phyloP scores from a whole-genome alignment of 1,140 invertebrate genomes.

The Heterodera schachtii region DNA sequence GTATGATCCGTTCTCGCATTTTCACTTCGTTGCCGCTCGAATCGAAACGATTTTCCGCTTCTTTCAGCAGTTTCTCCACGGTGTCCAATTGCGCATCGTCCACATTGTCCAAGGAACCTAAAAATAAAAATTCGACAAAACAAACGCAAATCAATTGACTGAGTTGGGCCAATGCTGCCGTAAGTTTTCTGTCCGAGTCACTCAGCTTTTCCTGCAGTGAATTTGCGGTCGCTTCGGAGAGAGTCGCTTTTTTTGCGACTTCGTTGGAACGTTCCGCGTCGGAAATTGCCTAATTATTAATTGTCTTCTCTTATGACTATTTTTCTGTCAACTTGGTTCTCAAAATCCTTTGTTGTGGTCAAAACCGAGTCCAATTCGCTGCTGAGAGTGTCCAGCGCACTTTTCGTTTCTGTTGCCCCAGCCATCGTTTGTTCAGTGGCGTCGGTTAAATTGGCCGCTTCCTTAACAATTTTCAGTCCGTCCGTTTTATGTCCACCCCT shows the following conservation, averaged over 20 bases:
- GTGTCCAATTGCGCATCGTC: conserved; percentile 59
- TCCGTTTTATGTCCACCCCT: neutral
- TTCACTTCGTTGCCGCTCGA: conserved; percentile 37
- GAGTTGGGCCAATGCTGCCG: conserved; percentile 38
- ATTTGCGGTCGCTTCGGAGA: conserved; percentile 45
- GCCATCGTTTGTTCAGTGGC: conserved; percentile 35
- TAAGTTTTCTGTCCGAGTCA: conserved; percentile 44
- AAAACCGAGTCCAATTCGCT: conserved; percentile 33
- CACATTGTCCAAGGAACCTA: conserved; percentile 64
- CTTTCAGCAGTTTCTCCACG: conserved; percentile 55
- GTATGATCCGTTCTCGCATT: conserved; percentile 51
- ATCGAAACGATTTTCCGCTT: conserved; percentile 50
- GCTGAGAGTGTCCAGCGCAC: conserved; percentile 32
- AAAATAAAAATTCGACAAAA: neutral
- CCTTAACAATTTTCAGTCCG: conserved; percentile 25
- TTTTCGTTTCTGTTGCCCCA: conserved; percentile 37
- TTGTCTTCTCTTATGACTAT: neutral
- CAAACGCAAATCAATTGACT: conserved; percentile 23
- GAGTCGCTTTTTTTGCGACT: conserved; percentile 48
- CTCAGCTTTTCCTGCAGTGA: conserved; percentile 43
- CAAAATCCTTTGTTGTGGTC: conserved; percentile 51
- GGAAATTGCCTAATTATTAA: conserved; percentile 37
- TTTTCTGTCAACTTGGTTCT: conserved; percentile 41
- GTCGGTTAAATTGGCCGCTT: conserved; percentile 44
- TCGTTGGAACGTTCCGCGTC: conserved; percentile 50